Evolutionary conservation across 1,140 invertebrate species (phyloP), one percentile per base, ranked within the genome.

Genomic region (Neelides sp.): DNA sequence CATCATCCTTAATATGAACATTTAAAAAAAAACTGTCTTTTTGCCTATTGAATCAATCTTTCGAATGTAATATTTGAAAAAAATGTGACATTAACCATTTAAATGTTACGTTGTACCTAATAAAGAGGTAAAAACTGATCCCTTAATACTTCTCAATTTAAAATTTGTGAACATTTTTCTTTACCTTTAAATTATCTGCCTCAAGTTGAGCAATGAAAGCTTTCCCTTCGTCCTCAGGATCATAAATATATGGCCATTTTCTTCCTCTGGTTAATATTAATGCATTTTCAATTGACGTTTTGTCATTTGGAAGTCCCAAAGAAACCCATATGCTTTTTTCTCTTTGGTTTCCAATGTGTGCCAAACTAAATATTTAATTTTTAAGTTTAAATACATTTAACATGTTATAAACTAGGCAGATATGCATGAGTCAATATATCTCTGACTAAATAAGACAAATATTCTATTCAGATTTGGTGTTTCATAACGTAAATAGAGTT

Each of bases 201-300:
- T 91, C 85, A 66, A 90, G 85, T 65, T 91, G 87, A 0, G 87
- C n/a, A n/a, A n/a, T n/a, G n/a, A n/a, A n/a, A n/a, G n/a, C n/a
- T n/a, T n/a, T n/a, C n/a, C n/a, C n/a, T n/a, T n/a, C n/a, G n/a
- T n/a, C n/a, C 8, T 34, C n/a, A 15, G n/a, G 86, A 70, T 90
- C 87, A 52, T 90, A 88, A 75, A 88, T 87, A 1, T 91, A 71
- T 0, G 87, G 83, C 85, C 86, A 90, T 15, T 83, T 72, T 20
- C 77, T 70, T 0, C 83, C 79, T 37, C 79, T 73, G 0, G 82
- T 90, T 0, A 87, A 85, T 27, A 91, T 69, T 37, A 91, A 83
- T 1, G 83, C 86, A 67, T 91, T 92, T 66, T 91, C 86, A 1
- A 82, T 85, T 7, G 85, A 90, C 13, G 89, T 75, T 26, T 75